Evolutionary conservation across 1,140 invertebrate genomes (phyloP).

Genomic region (Anoplolepis gracilipes): DNA sequence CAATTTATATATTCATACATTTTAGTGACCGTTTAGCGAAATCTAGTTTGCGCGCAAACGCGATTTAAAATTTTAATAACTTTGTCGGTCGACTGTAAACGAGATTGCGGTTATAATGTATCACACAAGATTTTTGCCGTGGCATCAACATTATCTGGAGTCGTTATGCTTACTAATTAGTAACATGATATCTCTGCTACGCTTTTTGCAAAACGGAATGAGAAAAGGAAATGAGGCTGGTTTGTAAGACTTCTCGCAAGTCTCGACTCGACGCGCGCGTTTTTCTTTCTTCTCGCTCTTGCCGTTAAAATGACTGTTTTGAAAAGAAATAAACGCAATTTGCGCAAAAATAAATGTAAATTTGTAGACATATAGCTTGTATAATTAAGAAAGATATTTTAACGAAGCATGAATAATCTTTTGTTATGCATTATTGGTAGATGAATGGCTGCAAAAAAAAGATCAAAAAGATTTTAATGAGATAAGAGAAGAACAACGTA

Average conservation of each 20-base stretch:
- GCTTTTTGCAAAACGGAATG: slow-evolving; percentile 76
- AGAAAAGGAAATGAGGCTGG: slow-evolving; percentile 79
- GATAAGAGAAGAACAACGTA: background rate
- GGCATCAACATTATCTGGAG: slow-evolving; percentile 73
- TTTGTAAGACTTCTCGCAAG: slow-evolving; percentile 74
- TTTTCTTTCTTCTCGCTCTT: background rate
- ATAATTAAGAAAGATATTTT: background rate
- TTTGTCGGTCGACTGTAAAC: slow-evolving; percentile 33
- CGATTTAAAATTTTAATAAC: slow-evolving; percentile 66
- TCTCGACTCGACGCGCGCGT: slow-evolving; percentile 66
- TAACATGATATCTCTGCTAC: slow-evolving; percentile 81
- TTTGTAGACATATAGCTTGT: background rate
- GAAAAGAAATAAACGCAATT: slow-evolving; percentile 12
- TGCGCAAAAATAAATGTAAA: slow-evolving; percentile 20
- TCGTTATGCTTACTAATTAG: slow-evolving; percentile 82
- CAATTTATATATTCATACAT: background rate
- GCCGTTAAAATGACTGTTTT: background rate
- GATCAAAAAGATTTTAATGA: background rate
- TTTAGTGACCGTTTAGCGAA: background rate
- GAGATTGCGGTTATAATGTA: slow-evolving; percentile 67
- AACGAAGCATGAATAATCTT: background rate
- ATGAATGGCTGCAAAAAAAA: background rate
- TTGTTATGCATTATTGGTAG: background rate
- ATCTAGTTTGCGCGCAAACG: slow-evolving; percentile 48
- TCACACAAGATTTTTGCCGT: slow-evolving; percentile 72